Evolutionary conservation across 2,113 vertebrate genomes (phyloP).

Genomic region (Corythaixoides concolor): DNA sequence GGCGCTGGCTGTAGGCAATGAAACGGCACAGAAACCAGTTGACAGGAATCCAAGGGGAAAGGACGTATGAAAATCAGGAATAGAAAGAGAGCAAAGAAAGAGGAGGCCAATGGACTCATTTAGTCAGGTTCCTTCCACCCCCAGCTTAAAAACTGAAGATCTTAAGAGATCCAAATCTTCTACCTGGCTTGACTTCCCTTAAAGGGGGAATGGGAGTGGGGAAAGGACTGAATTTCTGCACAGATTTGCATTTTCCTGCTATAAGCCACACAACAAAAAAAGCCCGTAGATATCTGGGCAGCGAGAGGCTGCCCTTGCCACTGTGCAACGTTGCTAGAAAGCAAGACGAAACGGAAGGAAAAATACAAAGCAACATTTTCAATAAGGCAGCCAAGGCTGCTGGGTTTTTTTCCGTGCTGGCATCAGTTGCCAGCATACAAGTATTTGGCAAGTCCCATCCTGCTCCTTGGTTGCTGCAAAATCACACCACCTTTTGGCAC

Average conservation of each 20-base stretch:
- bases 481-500: slow-evolving; percentile 38
- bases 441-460: slow-evolving; percentile 49
- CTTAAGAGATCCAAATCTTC: neutral
- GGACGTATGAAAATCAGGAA: neutral
- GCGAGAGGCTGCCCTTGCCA: neutral
- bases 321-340: neutral
- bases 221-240: neutral
- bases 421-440: neutral
- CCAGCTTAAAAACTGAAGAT: neutral
- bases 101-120: neutral
- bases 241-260: neutral
- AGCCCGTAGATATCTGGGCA: neutral
- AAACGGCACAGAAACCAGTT: neutral
- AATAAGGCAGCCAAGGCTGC: neutral
- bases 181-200: neutral
- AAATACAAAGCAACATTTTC: slow-evolving; percentile 31
- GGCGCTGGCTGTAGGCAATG: neutral
- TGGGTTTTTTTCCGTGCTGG: neutral
- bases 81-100: neutral
- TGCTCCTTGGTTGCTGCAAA: slow-evolving; percentile 36
- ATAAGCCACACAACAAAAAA: neutral
- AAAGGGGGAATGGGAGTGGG: neutral
- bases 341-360: neutral
- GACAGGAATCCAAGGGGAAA: neutral
- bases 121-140: neutral